Conservation (phyloP, 2,888 invertebrate species). For the Eupithecia tripunctaria region DNA sequence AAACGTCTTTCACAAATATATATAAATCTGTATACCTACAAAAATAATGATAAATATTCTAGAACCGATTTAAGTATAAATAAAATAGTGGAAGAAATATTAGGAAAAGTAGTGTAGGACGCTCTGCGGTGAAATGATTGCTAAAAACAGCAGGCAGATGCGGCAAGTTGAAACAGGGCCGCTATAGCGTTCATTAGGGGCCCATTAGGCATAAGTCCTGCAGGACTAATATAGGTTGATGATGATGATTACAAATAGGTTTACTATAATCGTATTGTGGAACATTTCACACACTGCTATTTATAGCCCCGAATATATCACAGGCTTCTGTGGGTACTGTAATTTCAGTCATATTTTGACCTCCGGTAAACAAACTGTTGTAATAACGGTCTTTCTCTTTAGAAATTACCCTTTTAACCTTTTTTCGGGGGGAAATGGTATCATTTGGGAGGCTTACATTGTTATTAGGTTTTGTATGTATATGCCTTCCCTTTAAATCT, state of each 20-base stretch:
- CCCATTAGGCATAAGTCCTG: no score
- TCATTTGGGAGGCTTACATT: slow-evolving; percentile 62
- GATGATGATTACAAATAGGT: no score
- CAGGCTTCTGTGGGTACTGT: slow-evolving; percentile 44
- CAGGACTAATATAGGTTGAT: no score
- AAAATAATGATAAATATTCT: no score
- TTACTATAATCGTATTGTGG: not conserved
- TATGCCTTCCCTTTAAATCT: slow-evolving; percentile 50
- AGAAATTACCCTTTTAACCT: slow-evolving; percentile 63
- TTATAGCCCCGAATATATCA: slow-evolving; percentile 1
- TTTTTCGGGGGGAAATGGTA: slow-evolving; percentile 62
- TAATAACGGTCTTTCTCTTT: slow-evolving; percentile 60
- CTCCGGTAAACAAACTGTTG: slow-evolving; percentile 56
- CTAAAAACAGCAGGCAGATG: no score
- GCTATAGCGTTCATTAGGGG: no score
- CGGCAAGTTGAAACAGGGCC: no score
- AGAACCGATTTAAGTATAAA: no score
- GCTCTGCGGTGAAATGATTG: no score
- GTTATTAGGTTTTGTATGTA: slow-evolving; percentile 60
- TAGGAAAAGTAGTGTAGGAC: no score
- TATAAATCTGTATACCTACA: no score
- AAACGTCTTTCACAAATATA: not conserved
- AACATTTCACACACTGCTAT: not conserved
- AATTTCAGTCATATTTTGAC: slow-evolving; percentile 57
- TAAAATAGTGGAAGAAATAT: no score